Percentiles rank a stretch among this genome's conserved stretches.
phyloP scores from a whole-genome alignment of 2,888 invertebrate genomes.

The Drosophila histrio region DNA sequence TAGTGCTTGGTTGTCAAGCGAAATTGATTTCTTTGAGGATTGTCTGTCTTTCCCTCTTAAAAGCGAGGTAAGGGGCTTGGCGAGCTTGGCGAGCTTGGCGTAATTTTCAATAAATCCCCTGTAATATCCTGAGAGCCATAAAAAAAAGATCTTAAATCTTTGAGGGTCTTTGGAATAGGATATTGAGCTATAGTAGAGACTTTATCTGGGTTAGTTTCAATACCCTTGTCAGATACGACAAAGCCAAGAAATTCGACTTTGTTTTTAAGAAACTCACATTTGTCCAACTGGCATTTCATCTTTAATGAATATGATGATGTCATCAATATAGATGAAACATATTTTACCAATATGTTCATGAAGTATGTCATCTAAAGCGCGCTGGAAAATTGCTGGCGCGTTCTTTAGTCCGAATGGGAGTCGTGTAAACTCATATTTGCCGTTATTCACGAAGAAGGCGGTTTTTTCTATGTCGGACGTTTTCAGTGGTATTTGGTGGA shows the following conservation, averaged over 20 bases:
- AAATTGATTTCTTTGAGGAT: slow-evolving; percentile 1
- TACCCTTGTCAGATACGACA: too few species aligned
- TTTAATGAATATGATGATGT: too few species aligned
- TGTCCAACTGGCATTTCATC: too few species aligned
- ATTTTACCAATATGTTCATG: too few species aligned
- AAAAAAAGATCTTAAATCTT: slow-evolving; percentile 5
- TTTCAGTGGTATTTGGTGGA: slow-evolving; percentile 23
- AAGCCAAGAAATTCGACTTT: too few species aligned
- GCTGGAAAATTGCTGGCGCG: too few species aligned
- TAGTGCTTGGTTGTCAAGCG: background rate
- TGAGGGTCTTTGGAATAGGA: background rate
- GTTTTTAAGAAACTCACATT: too few species aligned
- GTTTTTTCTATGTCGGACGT: slow-evolving; percentile 18
- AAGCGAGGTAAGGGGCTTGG: slow-evolving; percentile 11
- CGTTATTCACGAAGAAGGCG: slow-evolving; percentile 28
- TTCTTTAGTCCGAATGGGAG: slow-evolving; percentile 19
- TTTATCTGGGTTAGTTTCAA: slow-evolving; percentile 11
- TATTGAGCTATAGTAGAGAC: slow-evolving; percentile 3
- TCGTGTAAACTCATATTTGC: slow-evolving; percentile 25
- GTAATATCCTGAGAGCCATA: background rate
- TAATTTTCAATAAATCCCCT: slow-evolving; percentile 3
- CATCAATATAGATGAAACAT: too few species aligned
- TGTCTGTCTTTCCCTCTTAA: slow-evolving; percentile 13
- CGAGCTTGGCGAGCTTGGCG: slow-evolving; percentile 18
- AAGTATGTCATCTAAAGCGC: too few species aligned